A percentile compares a stretch with the other conserved stretches of the same genome.
Conservation (phyloP, 37 sponge, comb jelly and placozoan genomes). For the Halichondria panicea region DNA sequence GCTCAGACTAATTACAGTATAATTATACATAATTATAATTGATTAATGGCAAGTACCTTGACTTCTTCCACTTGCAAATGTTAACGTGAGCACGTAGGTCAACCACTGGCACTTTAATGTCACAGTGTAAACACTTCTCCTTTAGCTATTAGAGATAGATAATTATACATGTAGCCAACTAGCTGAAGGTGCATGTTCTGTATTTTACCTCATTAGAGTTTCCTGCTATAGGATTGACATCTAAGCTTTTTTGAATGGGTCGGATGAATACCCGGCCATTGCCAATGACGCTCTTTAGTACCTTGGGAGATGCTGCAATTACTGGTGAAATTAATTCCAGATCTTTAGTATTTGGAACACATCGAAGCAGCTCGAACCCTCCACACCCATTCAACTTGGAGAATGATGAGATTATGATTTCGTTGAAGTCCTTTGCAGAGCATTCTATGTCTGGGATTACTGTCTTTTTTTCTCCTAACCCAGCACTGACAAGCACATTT, state of each 20-base stretch:
- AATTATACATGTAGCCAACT: background rate
- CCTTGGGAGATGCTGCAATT: conserved; percentile 39
- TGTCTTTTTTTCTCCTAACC: conserved; percentile 34
- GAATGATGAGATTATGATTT: background rate
- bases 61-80: background rate
- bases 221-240: background rate
- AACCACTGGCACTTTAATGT: background rate
- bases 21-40: background rate
- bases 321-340: conserved; percentile 20
- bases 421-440: conserved; percentile 17
- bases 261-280: conserved; percentile 41
- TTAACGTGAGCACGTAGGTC: background rate
- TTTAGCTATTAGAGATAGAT: background rate
- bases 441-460: conserved; percentile 15
- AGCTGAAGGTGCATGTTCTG: background rate
- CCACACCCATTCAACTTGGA: conserved; percentile 23
- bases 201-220: background rate
- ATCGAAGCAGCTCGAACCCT: conserved; percentile 43
- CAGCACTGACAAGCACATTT: conserved; percentile 20
- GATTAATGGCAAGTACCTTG: background rate
- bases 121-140: background rate
- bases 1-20: too few relatives aligned
- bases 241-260: conserved; percentile 31
- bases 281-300: conserved; percentile 26
- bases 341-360: conserved; percentile 30